Percentiles rank a stretch among this genome's conserved stretches.
Conservation (phyloP, 2,113 vertebrate species). For the Chaetorhynchus papuensis region DNA sequence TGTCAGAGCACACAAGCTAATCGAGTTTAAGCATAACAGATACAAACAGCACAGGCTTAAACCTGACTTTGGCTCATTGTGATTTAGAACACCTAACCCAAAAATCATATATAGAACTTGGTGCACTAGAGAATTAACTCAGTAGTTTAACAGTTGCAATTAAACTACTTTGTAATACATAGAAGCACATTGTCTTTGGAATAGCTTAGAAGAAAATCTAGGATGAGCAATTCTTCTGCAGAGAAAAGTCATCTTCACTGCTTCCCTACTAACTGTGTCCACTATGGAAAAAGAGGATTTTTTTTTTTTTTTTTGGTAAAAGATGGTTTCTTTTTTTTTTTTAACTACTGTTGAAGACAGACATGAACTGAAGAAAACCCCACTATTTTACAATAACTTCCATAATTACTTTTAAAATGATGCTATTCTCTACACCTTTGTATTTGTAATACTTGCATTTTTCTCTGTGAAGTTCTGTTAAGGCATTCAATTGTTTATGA, state of each 20-base stretch:
- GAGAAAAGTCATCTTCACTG: not conserved
- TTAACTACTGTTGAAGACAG: not conserved
- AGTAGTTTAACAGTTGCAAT: not conserved
- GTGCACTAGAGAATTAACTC: not conserved
- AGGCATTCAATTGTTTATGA: not conserved
- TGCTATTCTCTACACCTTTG: fast-evolving
- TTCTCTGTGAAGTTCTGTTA: not conserved
- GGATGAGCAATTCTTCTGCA: not conserved
- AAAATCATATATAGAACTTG: not conserved
- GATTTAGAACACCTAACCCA: not conserved
- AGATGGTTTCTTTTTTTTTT: not conserved
- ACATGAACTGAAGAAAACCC: not conserved
- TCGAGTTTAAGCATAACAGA: not conserved
- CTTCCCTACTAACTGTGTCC: not conserved
- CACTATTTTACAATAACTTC: not conserved
- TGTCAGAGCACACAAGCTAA: not conserved
- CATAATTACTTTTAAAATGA: not conserved
- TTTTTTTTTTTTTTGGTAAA: not conserved
- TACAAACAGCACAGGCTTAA: not conserved
- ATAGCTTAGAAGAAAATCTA: not conserved
- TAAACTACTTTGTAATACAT: not conserved
- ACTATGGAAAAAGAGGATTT: not conserved
- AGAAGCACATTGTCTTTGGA: not conserved
- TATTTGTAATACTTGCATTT: not conserved
- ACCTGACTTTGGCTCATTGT: not conserved